A percentile compares a stretch with the other conserved stretches of the same genome.
Conservation (phyloP, 1,140 invertebrate species). For the Eulimnadia texana region DNA sequence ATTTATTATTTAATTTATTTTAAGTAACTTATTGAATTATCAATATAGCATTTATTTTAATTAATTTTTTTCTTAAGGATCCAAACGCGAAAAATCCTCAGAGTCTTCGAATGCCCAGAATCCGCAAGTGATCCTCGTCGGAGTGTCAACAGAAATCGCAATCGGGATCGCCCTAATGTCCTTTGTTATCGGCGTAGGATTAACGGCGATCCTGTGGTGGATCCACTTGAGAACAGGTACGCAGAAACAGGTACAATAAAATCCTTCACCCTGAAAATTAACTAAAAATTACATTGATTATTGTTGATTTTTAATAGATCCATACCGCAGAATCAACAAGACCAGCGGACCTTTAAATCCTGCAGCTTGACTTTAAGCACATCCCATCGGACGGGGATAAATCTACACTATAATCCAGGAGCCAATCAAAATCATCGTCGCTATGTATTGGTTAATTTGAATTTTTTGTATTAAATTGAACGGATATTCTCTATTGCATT, state of each 20-base stretch:
- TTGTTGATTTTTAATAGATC: neutral
- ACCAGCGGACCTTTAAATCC: no score
- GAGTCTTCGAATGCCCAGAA: neutral
- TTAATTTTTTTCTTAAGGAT: neutral
- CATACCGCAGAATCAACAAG: no score
- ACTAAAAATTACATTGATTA: neutral
- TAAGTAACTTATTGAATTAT: no score
- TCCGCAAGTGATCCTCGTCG: slow-evolving; percentile 24
- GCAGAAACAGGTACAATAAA: neutral
- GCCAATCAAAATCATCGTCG: no score
- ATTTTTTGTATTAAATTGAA: no score
- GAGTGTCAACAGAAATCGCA: slow-evolving; percentile 34
- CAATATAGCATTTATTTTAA: no score
- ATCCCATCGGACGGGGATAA: no score
- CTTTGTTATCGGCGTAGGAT: slow-evolving; percentile 34
- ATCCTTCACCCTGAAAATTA: neutral
- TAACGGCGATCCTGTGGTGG: slow-evolving; percentile 35
- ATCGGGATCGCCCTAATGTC: slow-evolving; percentile 37
- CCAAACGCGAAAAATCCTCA: neutral
- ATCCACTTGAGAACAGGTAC: slow-evolving; percentile 37
- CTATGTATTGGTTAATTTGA: no score
- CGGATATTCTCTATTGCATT: no score
- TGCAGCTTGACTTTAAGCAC: no score
- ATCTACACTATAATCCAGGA: no score
- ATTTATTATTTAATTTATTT: no score